Evolutionary conservation across 2,113 vertebrate genomes (phyloP), one percentile per base, ranked within the genome.

Genomic region (Ploceus nigricollis): DNA sequence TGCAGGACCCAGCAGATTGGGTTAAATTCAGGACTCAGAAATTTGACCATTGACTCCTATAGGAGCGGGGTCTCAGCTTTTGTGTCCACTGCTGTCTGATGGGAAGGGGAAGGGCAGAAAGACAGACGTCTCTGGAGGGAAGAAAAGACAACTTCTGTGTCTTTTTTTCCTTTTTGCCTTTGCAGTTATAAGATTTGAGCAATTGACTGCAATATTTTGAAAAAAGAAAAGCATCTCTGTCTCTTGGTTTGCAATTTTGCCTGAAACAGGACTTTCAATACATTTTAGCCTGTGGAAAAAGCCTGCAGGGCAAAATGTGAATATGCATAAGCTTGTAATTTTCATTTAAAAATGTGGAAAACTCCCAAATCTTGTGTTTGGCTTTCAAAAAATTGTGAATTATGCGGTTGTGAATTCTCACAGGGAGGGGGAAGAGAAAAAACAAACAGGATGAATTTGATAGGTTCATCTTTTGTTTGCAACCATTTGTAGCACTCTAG

Each of bases 351-450:
- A 78, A 82, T 18, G 8, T 37, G 35, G 37, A 15, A 84, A 79
- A 72, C 13, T 31, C 12, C 7, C 53, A 45, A 9, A 68, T 48
- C 14, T 84, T 58, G 15, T 68, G 31, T 54, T 70, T 37, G 15
- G 2, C 44, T 82, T 75, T 25, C 39, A 81, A 84, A 86, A 82
- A 70, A 2, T 8, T 10, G 31, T 44, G 44, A 40, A 42, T 47
- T 2, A 9, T 40, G 11, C 20, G 15, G 35, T 56, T 21, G 25
- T 37, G 14, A 69, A 60, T 61, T 79, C 44, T 91, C 53, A 37
- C 8, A 28, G 17, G 16, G 15, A 71, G 10, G 7, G 28, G 14
- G 2, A 0, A 44, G 39, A 23, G 3, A 0, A 22, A 18, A 24
- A 45, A 61, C 10, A 47, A 82, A 61, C 0, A 1, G 50, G 28